A percentile compares a stretch with the other conserved stretches of the same genome.
These are phyloP conservation scores for Mythimna vitellina DNA, from an alignment of 2,888 invertebrate genomes.

Conservation along the genomic window DNA sequence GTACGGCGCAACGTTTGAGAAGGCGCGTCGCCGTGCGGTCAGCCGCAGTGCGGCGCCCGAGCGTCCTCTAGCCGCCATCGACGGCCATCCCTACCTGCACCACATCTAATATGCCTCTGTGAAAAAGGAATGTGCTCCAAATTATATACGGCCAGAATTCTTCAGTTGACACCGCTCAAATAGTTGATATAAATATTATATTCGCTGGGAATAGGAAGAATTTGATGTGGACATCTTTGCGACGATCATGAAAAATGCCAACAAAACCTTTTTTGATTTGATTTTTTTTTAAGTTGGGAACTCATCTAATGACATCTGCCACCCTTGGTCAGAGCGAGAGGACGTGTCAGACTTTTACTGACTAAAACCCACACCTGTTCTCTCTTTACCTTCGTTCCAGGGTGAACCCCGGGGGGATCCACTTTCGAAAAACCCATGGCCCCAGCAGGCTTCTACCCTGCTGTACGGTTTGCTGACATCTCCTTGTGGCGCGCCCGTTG, in stretches of 20 bases:
- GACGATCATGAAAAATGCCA: slow-evolving; percentile 4
- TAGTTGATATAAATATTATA: slow-evolving; percentile 44
- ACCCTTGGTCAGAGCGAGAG: no score
- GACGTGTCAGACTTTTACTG: no score
- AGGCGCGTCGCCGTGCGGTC: slow-evolving; percentile 53
- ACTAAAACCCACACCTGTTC: no score
- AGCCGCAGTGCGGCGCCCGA: slow-evolving; percentile 59
- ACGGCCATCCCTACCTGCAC: slow-evolving; percentile 60
- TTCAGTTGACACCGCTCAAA: slow-evolving; percentile 37
- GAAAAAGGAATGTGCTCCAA: slow-evolving; percentile 51
- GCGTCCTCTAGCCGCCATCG: slow-evolving; percentile 30
- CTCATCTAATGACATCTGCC: no score
- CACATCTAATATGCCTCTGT: slow-evolving; percentile 59
- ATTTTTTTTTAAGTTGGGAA: no score
- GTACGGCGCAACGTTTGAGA: slow-evolving; percentile 55
- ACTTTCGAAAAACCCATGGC: no score
- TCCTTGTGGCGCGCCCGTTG: no score
- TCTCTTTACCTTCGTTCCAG: no score
- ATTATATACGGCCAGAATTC: slow-evolving; percentile 42
- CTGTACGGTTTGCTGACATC: no score
- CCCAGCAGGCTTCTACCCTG: no score
- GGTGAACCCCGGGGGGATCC: no score
- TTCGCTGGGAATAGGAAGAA: not conserved
- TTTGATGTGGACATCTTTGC: not conserved
- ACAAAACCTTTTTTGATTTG: not conserved